Evolutionary conservation across 2,888 invertebrate genomes (phyloP).

Genomic region (Acleris cristana): DNA sequence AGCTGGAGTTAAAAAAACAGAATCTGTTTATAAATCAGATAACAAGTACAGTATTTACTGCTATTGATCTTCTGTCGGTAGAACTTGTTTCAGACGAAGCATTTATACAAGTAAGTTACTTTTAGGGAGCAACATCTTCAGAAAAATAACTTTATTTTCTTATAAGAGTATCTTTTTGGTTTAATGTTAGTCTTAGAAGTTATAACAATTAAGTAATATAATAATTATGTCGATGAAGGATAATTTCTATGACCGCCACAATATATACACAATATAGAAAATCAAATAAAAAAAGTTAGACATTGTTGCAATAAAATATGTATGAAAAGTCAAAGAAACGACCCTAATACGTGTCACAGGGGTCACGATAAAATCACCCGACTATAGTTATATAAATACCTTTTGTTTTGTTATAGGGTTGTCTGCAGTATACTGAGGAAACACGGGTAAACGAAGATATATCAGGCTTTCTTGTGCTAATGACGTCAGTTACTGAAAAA

Average conservation of each 20-base stretch:
- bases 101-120: slow-evolving; percentile 60
- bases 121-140: neutral
- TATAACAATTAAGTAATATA: too few relatives aligned
- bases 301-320: too few relatives aligned
- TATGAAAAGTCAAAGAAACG: too few relatives aligned
- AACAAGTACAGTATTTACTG: slow-evolving; percentile 49
- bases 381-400: neutral
- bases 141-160: neutral
- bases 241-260: too few relatives aligned
- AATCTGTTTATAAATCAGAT: slow-evolving; percentile 51
- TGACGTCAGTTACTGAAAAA: slow-evolving; percentile 52
- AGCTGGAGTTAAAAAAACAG: slow-evolving; percentile 47
- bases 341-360: too few relatives aligned
- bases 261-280: too few relatives aligned
- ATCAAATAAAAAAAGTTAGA: too few relatives aligned
- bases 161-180: too few relatives aligned
- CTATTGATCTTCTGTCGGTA: slow-evolving; percentile 53
- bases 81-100: slow-evolving; percentile 57
- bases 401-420: slow-evolving; percentile 52
- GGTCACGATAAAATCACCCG: too few relatives aligned
- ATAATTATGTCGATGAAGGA: too few relatives aligned
- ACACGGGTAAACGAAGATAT: slow-evolving; percentile 48
- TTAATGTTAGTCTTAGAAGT: too few relatives aligned
- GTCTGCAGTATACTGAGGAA: slow-evolving; percentile 47
- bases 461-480: slow-evolving; percentile 54